A percentile compares a stretch with the other conserved stretches of the same genome.
phyloP scores from a whole-genome alignment of 2,113 vertebrate species.

The Ictalurus furcatus region DNA sequence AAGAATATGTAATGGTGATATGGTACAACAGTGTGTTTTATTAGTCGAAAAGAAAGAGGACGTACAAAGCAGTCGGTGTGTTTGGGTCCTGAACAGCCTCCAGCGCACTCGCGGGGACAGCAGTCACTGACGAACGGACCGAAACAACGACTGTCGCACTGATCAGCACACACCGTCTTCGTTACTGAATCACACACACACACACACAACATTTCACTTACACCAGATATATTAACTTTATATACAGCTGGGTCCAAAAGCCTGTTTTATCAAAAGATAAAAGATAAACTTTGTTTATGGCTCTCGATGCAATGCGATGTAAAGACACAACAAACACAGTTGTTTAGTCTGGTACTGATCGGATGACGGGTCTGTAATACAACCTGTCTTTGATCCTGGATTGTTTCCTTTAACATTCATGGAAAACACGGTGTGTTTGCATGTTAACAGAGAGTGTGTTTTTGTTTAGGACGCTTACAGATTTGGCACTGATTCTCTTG shows the following conservation, averaged over 20 bases:
- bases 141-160: constrained; percentile 94
- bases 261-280: background rate
- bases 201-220: background rate
- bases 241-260: background rate
- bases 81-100: constrained; percentile 91
- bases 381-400: background rate
- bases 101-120: constrained; percentile 94
- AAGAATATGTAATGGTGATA: background rate
- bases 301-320: too few species aligned
- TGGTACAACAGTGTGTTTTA: too few species aligned
- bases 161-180: constrained; percentile 93
- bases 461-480: constrained; percentile 76
- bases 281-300: background rate
- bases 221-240: background rate
- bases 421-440: background rate
- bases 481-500: constrained; percentile 92
- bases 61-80: constrained; percentile 96
- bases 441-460: background rate
- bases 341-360: constrained; percentile 21
- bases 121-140: constrained; percentile 95
- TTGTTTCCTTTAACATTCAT: background rate
- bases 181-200: constrained; percentile 75
- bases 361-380: background rate
- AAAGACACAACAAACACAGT: background rate
- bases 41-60: background rate